Percentiles rank a stretch among this genome's conserved stretches.
Conservation (phyloP, 2,888 invertebrate genomes). For the Aporophyla lueneburgensis region DNA sequence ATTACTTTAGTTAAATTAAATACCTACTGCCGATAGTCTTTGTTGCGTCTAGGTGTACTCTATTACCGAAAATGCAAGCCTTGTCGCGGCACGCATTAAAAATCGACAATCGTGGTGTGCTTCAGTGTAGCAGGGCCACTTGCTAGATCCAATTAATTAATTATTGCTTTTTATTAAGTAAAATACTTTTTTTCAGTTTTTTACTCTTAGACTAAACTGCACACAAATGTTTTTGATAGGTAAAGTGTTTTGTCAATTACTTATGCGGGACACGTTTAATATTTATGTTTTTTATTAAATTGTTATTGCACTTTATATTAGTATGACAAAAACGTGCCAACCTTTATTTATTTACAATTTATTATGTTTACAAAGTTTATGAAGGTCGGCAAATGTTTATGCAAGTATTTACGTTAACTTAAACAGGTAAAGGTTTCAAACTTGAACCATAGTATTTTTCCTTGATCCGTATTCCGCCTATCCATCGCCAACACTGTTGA, state of each 20-base stretch:
- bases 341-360: slow-evolving; percentile 43
- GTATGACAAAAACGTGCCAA: slow-evolving; percentile 34
- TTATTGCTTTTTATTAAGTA: not conserved
- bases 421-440: slow-evolving; percentile 56
- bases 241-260: not conserved
- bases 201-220: not conserved
- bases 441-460: slow-evolving; percentile 48
- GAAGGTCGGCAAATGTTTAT: slow-evolving; percentile 42
- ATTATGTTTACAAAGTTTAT: slow-evolving; percentile 36
- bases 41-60: slow-evolving; percentile 71
- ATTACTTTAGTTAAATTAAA: slow-evolving; percentile 12
- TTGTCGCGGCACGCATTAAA: slow-evolving; percentile 81
- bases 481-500: slow-evolving; percentile 27
- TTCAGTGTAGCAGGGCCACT: slow-evolving; percentile 64
- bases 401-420: slow-evolving; percentile 39
- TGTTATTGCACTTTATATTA: slow-evolving; percentile 26
- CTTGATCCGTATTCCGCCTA: slow-evolving; percentile 40
- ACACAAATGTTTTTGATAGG: not conserved
- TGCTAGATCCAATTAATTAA: slow-evolving; percentile 25
- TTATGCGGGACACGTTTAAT: not conserved
- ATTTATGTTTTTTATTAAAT: not conserved
- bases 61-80: slow-evolving; percentile 85
- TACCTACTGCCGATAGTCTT: slow-evolving; percentile 18
- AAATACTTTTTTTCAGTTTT: not conserved
- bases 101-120: slow-evolving; percentile 77